phyloP scores from a whole-genome alignment of 2,113 vertebrate genomes.

The Solenodon paradoxus region DNA sequence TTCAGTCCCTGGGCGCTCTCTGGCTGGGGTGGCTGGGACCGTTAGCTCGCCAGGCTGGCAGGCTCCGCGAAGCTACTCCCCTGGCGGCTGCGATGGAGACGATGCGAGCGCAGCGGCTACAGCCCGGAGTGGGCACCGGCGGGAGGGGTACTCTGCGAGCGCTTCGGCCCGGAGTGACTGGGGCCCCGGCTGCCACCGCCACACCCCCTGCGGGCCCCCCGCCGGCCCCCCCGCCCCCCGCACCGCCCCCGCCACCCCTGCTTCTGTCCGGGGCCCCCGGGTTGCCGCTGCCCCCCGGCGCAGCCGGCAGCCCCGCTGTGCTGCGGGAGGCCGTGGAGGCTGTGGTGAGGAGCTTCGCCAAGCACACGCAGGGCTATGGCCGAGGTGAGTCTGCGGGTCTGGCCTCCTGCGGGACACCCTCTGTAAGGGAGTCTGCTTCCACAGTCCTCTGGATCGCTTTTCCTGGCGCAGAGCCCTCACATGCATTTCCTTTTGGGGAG shows the following conservation, averaged over 20 bases:
- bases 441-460: background rate
- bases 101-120: conserved; percentile 87
- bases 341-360: conserved; percentile 96
- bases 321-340: conserved; percentile 96
- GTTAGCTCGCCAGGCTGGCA: conserved; percentile 34
- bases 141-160: conserved; percentile 79
- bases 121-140: conserved; percentile 88
- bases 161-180: conserved; percentile 76
- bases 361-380: conserved; percentile 97
- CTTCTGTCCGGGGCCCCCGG: conserved; percentile 81
- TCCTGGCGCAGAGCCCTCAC: conserved; percentile 49
- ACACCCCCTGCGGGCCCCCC: conserved; percentile 64
- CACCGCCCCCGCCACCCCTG: conserved; percentile 83
- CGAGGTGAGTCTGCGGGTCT: conserved; percentile 86
- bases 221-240: conserved; percentile 80
- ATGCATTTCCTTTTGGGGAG: conserved; percentile 70
- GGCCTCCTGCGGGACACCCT: conserved; percentile 21
- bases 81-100: conserved; percentile 86
- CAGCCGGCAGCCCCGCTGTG: conserved; percentile 89
- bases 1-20: conserved; percentile 28
- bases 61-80: background rate
- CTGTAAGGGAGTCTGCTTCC: conserved; percentile 8
- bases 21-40: background rate
- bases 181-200: conserved; percentile 54
- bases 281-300: conserved; percentile 78